These are phyloP conservation scores for Lutraria rhynchaena DNA, from an alignment of 1,140 invertebrate species.

Conservation along the genomic window DNA sequence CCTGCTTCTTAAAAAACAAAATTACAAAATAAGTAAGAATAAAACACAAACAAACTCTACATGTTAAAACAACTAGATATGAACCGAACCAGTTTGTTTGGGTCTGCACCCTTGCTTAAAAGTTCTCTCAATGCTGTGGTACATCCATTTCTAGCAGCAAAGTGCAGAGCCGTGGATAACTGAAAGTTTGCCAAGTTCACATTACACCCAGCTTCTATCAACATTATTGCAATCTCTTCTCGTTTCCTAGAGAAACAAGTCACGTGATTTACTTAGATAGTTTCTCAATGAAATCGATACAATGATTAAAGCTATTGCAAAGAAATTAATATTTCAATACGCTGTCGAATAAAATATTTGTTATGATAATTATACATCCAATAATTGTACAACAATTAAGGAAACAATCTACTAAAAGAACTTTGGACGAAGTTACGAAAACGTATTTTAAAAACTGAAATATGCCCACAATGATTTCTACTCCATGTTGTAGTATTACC, in stretches of 20 bases:
- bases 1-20: no score
- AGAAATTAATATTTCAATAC: background rate
- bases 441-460: no score
- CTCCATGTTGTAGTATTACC: no score
- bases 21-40: no score
- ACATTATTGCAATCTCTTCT: slow-evolving; percentile 53
- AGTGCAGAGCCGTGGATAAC: slow-evolving; percentile 59
- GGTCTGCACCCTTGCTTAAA: slow-evolving; percentile 60
- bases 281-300: no score
- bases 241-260: slow-evolving; percentile 69
- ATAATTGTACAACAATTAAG: background rate
- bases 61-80: no score
- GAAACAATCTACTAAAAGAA: no score
- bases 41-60: no score
- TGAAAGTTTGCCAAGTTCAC: slow-evolving; percentile 47
- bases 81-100: slow-evolving; percentile 65
- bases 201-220: slow-evolving; percentile 65
- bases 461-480: no score
- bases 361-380: background rate
- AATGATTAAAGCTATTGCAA: background rate
- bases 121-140: slow-evolving; percentile 50
- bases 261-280: no score
- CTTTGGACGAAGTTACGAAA: no score
- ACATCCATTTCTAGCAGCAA: slow-evolving; percentile 58
- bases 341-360: background rate